A percentile compares a stretch with the other conserved stretches of the same genome.
These are phyloP conservation scores for Myrmophylax atrothorax DNA, from an alignment of 2,113 vertebrate genomes.

Conservation along the genomic window DNA sequence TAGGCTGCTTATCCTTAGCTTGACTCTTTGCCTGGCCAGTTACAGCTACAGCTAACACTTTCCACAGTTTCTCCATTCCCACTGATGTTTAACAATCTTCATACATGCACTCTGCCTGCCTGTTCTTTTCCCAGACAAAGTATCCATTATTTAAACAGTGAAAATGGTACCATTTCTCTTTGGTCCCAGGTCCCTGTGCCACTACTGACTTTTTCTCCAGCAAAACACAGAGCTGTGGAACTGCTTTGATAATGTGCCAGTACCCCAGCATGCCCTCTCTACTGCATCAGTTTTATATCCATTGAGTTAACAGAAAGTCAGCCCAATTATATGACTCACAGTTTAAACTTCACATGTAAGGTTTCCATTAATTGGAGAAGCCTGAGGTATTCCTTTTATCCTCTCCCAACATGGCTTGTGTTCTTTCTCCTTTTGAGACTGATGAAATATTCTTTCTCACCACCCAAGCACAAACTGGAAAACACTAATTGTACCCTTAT, in stretches of 20 bases:
- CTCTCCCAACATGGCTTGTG: background rate
- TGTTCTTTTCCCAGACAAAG: background rate
- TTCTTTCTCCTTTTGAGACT: background rate
- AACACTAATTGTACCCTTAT: background rate
- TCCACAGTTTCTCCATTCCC: background rate
- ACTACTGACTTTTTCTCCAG: background rate
- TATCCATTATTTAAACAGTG: background rate
- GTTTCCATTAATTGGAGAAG: background rate
- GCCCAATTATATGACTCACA: background rate
- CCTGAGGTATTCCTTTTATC: background rate
- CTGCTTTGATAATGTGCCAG: background rate
- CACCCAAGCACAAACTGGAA: background rate
- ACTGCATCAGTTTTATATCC: background rate
- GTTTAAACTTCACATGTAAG: background rate
- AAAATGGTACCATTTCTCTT: background rate
- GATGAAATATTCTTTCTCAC: background rate
- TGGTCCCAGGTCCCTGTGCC: background rate
- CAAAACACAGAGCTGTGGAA: background rate
- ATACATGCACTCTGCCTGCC: background rate
- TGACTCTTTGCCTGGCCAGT: background rate
- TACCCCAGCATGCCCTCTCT: background rate
- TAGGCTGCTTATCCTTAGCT: background rate
- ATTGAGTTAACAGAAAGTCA: background rate
- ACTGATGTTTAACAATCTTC: background rate
- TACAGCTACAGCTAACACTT: background rate